phyloP scores from a whole-genome alignment of 2,797 vertebrate genomes.

The Hyperoplus lanceolatus region DNA sequence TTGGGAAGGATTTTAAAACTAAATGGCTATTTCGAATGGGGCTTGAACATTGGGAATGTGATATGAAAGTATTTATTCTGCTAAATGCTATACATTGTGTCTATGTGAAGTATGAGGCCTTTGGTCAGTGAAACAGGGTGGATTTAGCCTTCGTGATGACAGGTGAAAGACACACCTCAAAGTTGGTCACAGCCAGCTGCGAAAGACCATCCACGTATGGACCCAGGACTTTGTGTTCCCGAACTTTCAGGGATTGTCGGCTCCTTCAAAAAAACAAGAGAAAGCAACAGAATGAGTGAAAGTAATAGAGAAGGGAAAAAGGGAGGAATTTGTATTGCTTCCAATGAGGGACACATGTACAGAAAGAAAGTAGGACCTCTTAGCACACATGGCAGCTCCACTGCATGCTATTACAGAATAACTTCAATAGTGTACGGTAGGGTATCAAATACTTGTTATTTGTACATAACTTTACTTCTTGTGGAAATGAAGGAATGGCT shows the following conservation, averaged over 20 bases:
- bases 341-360: background rate
- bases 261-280: slow-evolving; percentile 82
- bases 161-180: slow-evolving; percentile 88
- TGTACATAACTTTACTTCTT: background rate
- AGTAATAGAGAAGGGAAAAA: background rate
- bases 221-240: slow-evolving; percentile 98
- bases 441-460: background rate
- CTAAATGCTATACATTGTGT: slow-evolving; percentile 25
- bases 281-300: slow-evolving; percentile 13
- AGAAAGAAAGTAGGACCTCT: slow-evolving; percentile 1
- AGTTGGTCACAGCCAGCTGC: slow-evolving; percentile 96
- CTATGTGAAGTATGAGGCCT: slow-evolving; percentile 28
- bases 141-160: slow-evolving; percentile 25
- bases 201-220: slow-evolving; percentile 98
- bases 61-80: slow-evolving; percentile 12
- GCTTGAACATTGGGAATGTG: slow-evolving; percentile 11
- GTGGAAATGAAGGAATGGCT: slow-evolving; percentile 1
- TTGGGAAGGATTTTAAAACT: slow-evolving; percentile 33
- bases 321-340: background rate
- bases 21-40: slow-evolving; percentile 10
- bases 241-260: slow-evolving; percentile 96
- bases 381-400: background rate
- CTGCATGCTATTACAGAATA: background rate
- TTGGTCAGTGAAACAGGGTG: slow-evolving; percentile 12
- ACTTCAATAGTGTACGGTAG: background rate